A percentile compares a stretch with the other conserved stretches of the same genome.
These are phyloP conservation scores for Ictalurus punctatus DNA, from an alignment of 2,113 vertebrate genomes.

Conservation along the genomic window DNA sequence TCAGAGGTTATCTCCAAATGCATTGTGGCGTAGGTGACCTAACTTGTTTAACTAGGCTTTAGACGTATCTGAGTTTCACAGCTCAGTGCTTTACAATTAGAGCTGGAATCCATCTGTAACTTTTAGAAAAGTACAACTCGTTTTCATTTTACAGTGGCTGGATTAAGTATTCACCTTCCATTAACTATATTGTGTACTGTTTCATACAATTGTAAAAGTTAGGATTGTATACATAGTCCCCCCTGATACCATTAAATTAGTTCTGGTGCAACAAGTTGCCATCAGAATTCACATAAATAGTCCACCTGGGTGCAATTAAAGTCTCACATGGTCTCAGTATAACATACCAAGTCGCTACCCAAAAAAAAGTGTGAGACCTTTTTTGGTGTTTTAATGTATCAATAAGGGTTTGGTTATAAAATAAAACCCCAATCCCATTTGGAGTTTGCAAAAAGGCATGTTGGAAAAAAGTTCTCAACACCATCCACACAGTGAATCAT, in stretches of 20 bases:
- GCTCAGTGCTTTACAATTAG: neutral
- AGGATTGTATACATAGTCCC: neutral
- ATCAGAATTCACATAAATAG: neutral
- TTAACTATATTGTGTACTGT: neutral
- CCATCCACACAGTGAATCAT: neutral
- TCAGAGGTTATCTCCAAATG: neutral
- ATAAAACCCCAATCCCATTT: neutral
- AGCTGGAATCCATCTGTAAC: neutral
- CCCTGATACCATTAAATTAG: neutral
- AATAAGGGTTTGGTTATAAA: neutral
- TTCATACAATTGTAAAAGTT: neutral
- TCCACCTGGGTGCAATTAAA: neutral
- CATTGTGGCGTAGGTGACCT: neutral
- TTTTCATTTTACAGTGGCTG: neutral
- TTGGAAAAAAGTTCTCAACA: no score
- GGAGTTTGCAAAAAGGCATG: no score
- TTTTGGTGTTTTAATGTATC: no score
- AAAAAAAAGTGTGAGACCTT: neutral
- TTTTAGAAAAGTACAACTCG: neutral
- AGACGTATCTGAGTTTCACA: neutral
- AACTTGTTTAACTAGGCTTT: slow-evolving; percentile 3
- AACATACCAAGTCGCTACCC: neutral
- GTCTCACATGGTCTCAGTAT: neutral
- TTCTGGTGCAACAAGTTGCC: neutral
- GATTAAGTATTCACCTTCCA: neutral